A percentile compares a stretch with the other conserved stretches of the same genome.
phyloP scores from a whole-genome alignment of 1,140 invertebrate genomes.

The Plectrocnemia conspersa region DNA sequence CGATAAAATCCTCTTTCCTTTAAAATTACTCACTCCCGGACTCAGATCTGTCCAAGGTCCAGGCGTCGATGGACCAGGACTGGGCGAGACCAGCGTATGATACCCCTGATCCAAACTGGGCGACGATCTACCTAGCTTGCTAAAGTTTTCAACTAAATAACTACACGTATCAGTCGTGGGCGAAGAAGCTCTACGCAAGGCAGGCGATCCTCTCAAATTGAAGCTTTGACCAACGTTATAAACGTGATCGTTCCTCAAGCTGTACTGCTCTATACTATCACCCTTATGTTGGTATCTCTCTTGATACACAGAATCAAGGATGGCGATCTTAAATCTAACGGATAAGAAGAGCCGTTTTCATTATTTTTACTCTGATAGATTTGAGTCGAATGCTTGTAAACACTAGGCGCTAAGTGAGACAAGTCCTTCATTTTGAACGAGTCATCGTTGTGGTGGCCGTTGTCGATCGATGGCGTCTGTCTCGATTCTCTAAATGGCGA shows the following conservation, averaged over 20 bases:
- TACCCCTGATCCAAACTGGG: slow-evolving; percentile 65
- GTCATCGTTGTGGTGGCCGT: slow-evolving; percentile 28
- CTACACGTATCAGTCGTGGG: slow-evolving; percentile 36
- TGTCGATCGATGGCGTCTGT: slow-evolving; percentile 30
- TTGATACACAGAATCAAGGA: slow-evolving; percentile 41
- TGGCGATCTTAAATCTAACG: slow-evolving; percentile 39
- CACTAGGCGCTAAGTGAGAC: slow-evolving; percentile 27
- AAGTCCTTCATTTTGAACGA: slow-evolving; percentile 24
- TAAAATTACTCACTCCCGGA: slow-evolving; percentile 29
- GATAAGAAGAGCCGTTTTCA: slow-evolving; percentile 21
- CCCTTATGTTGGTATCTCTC: slow-evolving; percentile 37
- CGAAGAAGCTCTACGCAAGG: slow-evolving; percentile 33
- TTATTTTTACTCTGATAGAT: slow-evolving; percentile 27
- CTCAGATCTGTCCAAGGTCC: slow-evolving; percentile 39
- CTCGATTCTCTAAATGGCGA: slow-evolving; percentile 28
- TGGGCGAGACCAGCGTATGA: slow-evolving; percentile 60
- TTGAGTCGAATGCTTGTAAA: slow-evolving; percentile 31
- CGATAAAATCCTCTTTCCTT: slow-evolving; percentile 32
- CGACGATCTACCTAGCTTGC: slow-evolving; percentile 47
- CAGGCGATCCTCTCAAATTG: slow-evolving; percentile 30
- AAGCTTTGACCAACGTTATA: slow-evolving; percentile 23
- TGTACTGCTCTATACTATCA: slow-evolving; percentile 35
- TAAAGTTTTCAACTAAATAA: slow-evolving; percentile 44
- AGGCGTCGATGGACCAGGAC: slow-evolving; percentile 42
- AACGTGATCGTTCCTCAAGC: slow-evolving; percentile 30